phyloP scores from a whole-genome alignment of 2,797 vertebrate genomes.

The Pangasius djambal region DNA sequence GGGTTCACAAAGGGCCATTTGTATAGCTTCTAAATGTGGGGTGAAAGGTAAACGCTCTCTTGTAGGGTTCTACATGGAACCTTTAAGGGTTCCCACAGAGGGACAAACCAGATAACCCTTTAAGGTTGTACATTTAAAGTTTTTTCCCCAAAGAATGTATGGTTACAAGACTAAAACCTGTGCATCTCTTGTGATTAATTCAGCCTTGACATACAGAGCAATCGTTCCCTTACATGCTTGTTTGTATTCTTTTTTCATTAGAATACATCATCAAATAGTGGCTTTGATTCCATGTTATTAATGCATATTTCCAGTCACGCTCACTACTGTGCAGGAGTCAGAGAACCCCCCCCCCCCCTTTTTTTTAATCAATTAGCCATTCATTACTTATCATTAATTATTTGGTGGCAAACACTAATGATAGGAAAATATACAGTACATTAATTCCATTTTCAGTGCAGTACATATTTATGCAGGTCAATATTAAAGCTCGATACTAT shows the following conservation, averaged over 20 bases:
- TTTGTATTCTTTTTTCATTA: background rate
- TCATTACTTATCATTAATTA: background rate
- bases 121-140: background rate
- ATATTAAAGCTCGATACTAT: background rate
- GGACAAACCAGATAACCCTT: background rate
- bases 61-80: background rate
- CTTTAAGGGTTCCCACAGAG: background rate
- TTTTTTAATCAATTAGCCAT: background rate
- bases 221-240: background rate
- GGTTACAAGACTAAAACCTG: background rate
- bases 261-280: background rate
- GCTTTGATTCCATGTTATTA: background rate
- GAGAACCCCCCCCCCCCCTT: no score
- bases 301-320: background rate
- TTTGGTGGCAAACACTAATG: background rate
- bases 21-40: background rate
- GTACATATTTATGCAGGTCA: background rate
- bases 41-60: background rate
- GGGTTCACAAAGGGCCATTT: background rate
- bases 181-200: background rate
- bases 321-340: background rate
- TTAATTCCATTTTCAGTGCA: background rate
- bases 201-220: background rate
- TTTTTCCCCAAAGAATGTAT: background rate
- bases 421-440: background rate